Conservation (phyloP, 37 sponge, comb jelly and placozoan species). For the Tethya wilhelma region DNA sequence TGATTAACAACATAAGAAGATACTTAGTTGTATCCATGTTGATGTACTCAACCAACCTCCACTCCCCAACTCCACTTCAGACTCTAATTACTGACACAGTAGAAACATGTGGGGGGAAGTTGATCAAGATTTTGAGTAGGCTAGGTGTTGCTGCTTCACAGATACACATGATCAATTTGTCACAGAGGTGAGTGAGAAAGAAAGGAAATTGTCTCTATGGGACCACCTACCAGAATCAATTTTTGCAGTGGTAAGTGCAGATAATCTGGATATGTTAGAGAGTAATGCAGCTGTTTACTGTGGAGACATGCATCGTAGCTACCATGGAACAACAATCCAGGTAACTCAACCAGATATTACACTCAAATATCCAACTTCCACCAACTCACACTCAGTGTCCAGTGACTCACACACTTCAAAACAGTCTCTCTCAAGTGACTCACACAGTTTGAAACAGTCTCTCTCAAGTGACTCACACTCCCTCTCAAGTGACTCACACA, state of each 20-base stretch:
- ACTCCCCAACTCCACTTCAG: not conserved
- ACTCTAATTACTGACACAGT: conserved; percentile 14
- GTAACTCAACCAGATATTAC: conserved; percentile 7
- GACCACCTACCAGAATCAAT: not conserved
- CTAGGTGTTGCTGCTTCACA: conserved; percentile 19
- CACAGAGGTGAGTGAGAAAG: not conserved
- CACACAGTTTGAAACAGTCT: too few species aligned
- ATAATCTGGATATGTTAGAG: conserved; percentile 39
- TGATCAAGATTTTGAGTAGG: conserved; percentile 17
- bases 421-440: too few species aligned
- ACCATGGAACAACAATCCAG: conserved; percentile 51
- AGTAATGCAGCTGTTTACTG: conserved; percentile 41
- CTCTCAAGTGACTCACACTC: too few species aligned
- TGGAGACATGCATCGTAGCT: conserved; percentile 37
- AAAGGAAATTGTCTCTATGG: not conserved
- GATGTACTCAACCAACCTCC: conserved; percentile 11
- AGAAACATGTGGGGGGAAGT: conserved; percentile 22
- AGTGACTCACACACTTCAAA: too few species aligned
- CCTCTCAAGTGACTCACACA: too few species aligned
- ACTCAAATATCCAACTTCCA: not conserved
- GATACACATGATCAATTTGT: conserved; percentile 51
- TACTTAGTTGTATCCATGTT: too few species aligned
- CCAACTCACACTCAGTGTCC: too few species aligned
- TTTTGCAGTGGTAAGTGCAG: conserved; percentile 23
- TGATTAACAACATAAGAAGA: too few species aligned